Conservation (phyloP, 2,888 invertebrate species). For the Chloromyia formosa region DNA sequence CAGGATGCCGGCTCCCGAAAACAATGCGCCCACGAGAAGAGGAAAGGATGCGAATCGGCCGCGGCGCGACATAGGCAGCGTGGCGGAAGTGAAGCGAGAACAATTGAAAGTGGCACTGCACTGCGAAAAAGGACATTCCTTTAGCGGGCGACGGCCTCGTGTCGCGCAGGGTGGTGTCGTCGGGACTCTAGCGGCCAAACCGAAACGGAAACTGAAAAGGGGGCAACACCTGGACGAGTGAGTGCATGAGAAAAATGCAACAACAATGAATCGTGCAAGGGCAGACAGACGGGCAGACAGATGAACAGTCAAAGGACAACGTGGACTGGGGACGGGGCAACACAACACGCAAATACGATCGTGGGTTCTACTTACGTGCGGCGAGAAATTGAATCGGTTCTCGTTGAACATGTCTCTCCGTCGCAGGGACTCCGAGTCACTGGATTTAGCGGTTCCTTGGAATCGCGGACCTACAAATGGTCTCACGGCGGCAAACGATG, state of each 20-base stretch:
- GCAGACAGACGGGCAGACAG: not conserved
- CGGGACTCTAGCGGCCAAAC: not conserved
- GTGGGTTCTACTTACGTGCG: conserved; percentile 49
- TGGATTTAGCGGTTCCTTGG: not conserved
- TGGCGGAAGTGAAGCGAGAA: conserved; percentile 4
- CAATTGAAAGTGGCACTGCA: conserved; percentile 1
- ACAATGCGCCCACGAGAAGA: not conserved
- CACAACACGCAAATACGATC: not conserved
- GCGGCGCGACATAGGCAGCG: not conserved
- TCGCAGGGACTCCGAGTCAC: not conserved
- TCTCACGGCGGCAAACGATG: too few species aligned
- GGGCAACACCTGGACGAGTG: too few species aligned
- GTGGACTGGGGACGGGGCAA: not conserved
- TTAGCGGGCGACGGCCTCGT: too few species aligned
- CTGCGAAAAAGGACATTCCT: not conserved
- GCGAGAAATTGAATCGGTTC: conserved; percentile 46
- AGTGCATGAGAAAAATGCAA: too few species aligned
- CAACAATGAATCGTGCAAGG: too few species aligned
- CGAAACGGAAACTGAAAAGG: too few species aligned
- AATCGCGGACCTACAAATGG: not conserved
- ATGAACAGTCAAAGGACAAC: not conserved
- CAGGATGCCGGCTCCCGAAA: not conserved
- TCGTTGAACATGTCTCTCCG: conserved; percentile 47
- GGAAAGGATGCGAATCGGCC: not conserved
- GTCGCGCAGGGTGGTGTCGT: not conserved